Evolutionary conservation across 2,113 vertebrate species (phyloP), one percentile per base, ranked within the genome.

Genomic region (Lathamus discolor): DNA sequence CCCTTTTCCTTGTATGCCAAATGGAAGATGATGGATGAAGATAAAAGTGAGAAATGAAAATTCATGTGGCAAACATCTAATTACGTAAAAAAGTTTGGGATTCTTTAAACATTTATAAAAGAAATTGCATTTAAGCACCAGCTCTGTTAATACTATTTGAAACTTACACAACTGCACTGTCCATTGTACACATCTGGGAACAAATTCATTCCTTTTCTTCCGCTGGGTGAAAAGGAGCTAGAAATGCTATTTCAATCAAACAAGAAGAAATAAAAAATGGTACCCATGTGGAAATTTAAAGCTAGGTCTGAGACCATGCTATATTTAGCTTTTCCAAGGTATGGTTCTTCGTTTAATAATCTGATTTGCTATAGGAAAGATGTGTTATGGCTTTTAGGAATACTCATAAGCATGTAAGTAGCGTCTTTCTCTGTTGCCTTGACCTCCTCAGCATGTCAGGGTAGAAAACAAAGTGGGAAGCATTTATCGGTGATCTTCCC

Each of bases 21-120:
- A 92, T 48, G 69, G 52, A 95, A 89, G 88, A 86, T 41, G 83
- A 86, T 90, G n/a, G 69, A 92, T 88, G 88, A 77, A 86, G 86
- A 68, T 55, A 79, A 55, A 91, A 86, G 66, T 44, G 62, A 95
- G 77, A 91, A 83, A 74, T 77, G 61, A 94, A 82, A 63, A 67
- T 54, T 68, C 46, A 52, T 24, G 48, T 92, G 92, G 67, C 39
- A 78, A 92, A 84, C 55, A 55, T 59, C 59, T 78, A 93, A 95
- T 86, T 72, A 67, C 59, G 41, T 20, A 63, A 83, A 80, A 90
- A 86, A 51, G 17, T 64, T 7, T 6, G 68, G 31, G 17, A 59
- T 51, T 81, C 76, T 74, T 15, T 12, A 13, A 66, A 25, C 10
- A 63, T 39, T 70, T 69, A 46, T 35, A 4, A 44, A 39, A 46